phyloP scores from a whole-genome alignment of 2,888 invertebrate species.

The Clanis bilineata region DNA sequence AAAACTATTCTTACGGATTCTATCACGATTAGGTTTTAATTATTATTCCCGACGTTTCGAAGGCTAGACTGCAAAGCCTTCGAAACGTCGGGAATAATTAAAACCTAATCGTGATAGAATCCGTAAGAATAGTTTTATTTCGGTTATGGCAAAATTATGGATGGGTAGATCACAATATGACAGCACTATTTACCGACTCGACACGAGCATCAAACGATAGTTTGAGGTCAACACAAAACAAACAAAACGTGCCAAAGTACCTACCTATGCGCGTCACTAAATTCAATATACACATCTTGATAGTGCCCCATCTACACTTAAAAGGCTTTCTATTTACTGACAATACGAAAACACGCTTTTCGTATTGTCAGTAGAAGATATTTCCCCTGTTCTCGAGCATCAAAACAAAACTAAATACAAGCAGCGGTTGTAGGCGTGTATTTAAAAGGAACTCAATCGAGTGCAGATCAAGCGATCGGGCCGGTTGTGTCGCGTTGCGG shows the following conservation, averaged over 20 bases:
- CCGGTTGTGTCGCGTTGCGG: slow-evolving; percentile 22
- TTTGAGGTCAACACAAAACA: background rate
- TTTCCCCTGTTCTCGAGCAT: slow-evolving; percentile 37
- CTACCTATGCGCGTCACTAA: background rate
- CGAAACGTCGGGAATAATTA: too few species aligned
- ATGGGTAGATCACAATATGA: too few species aligned
- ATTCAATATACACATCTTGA: slow-evolving; percentile 1
- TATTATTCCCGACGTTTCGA: too few species aligned
- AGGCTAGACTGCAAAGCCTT: too few species aligned
- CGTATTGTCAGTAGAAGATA: slow-evolving; percentile 44
- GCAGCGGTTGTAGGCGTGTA: slow-evolving; percentile 48
- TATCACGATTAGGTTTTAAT: too few species aligned
- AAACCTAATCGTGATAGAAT: too few species aligned
- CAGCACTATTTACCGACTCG: too few species aligned
- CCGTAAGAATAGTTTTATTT: too few species aligned
- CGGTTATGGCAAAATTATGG: too few species aligned
- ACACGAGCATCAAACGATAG: too few species aligned
- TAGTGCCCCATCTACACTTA: background rate
- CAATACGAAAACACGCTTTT: slow-evolving; percentile 17
- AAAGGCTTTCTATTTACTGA: slow-evolving; percentile 4
- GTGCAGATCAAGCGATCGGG: slow-evolving; percentile 49
- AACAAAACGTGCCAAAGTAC: background rate
- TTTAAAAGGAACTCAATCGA: slow-evolving; percentile 66
- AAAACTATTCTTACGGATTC: too few species aligned
- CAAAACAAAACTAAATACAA: slow-evolving; percentile 41